A percentile compares a stretch with the other conserved stretches of the same genome.
Conservation (phyloP, 2,797 vertebrate genomes). For the Apogon talboti region DNA sequence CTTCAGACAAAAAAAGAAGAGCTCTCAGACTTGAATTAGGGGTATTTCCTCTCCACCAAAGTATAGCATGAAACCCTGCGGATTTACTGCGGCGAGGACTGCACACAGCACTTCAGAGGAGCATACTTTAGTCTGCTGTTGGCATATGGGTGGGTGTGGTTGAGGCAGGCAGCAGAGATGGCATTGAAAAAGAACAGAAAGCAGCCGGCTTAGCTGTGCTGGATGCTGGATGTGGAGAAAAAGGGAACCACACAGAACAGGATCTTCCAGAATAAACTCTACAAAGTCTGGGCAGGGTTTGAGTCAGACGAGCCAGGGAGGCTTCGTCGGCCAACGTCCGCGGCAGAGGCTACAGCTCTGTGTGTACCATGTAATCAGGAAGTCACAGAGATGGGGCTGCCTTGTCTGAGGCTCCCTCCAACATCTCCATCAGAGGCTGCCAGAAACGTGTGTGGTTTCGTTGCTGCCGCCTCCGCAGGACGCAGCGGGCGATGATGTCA, state of each 20-base stretch:
- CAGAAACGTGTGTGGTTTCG: constrained; percentile 82
- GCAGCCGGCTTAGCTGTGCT: constrained; percentile 55
- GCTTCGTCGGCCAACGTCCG: constrained; percentile 60
- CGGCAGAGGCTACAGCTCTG: constrained; percentile 23
- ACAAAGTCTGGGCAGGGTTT: constrained; percentile 53
- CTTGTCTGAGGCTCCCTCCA: constrained; percentile 68
- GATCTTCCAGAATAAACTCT: constrained; percentile 73
- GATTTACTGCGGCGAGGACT: constrained; percentile 65
- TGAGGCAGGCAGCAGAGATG: constrained; percentile 56
- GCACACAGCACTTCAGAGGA: constrained; percentile 67
- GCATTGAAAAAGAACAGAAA: constrained; percentile 73
- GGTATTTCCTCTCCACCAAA: constrained; percentile 56
- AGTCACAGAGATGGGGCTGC: constrained; percentile 66
- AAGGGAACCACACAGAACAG: constrained; percentile 47
- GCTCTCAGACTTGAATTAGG: constrained; percentile 55
- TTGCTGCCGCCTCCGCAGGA: constrained; percentile 73
- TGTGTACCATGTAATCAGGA: constrained; percentile 75
- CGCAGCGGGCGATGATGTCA: constrained; percentile 81
- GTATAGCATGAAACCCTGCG: constrained; percentile 54
- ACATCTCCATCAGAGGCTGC: constrained; percentile 69
- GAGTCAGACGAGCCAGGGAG: constrained; percentile 53
- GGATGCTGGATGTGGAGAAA: constrained; percentile 29
- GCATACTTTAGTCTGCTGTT: constrained; percentile 60
- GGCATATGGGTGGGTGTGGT: constrained; percentile 70
- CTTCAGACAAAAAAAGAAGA: constrained; percentile 42